Conservation (phyloP, 2,888 invertebrate genomes). For the Urechis unicinctus region DNA sequence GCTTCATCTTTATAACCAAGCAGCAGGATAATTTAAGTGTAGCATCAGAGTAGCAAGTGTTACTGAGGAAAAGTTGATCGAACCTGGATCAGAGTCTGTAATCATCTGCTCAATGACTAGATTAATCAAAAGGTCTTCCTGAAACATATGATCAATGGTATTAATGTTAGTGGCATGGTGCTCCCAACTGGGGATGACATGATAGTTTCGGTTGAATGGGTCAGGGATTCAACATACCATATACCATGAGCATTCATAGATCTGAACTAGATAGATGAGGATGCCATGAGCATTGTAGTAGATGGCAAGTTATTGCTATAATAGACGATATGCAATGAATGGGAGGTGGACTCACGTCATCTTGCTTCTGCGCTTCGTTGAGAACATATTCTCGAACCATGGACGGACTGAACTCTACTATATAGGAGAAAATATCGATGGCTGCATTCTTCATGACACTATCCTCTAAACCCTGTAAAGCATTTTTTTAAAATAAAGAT, state of each 20-base stretch:
- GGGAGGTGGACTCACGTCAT: slow-evolving; percentile 80
- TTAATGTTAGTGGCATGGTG: no score
- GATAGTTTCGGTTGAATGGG: no score
- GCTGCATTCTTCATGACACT: slow-evolving; percentile 91
- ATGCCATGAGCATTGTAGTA: no score
- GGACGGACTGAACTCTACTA: slow-evolving; percentile 96
- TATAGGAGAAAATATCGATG: slow-evolving; percentile 94
- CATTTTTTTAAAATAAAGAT: no score
- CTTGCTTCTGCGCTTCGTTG: slow-evolving; percentile 77
- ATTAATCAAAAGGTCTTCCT: slow-evolving; percentile 84
- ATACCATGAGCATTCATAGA: no score
- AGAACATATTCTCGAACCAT: slow-evolving; percentile 94
- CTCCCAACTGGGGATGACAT: no score
- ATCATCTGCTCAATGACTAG: slow-evolving; percentile 98
- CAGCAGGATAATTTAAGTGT: not conserved
- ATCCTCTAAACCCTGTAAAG: slow-evolving; percentile 69
- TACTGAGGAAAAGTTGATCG: slow-evolving; percentile 5
- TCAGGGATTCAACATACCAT: no score
- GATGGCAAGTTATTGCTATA: no score
- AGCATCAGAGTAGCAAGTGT: not conserved
- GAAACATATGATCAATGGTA: no score
- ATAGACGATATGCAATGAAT: no score
- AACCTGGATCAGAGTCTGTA: slow-evolving; percentile 80
- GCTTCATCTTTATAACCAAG: not conserved
- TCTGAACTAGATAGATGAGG: no score